Evolutionary conservation across 2,888 invertebrate species (phyloP).

Genomic region (Eristalinus sepulchralis): DNA sequence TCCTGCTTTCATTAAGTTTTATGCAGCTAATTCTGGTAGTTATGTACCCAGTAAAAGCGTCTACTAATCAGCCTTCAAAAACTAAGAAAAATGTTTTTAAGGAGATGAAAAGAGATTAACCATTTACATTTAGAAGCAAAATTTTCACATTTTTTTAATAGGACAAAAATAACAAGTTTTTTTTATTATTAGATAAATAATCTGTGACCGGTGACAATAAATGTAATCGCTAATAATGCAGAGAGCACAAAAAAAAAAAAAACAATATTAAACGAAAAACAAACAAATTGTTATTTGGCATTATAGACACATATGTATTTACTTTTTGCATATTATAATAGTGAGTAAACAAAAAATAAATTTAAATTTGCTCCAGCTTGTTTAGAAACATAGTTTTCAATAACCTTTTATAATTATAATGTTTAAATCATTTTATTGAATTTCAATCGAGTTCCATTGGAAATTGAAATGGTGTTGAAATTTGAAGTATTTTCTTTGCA

Average conservation of each 20-base stretch:
- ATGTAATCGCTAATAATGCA: not conserved
- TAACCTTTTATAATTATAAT: too few species aligned
- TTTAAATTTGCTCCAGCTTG: too few species aligned
- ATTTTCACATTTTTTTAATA: not conserved
- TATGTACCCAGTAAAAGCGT: slow-evolving; percentile 85
- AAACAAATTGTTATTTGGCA: too few species aligned
- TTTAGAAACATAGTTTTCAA: too few species aligned
- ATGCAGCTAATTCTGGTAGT: slow-evolving; percentile 86
- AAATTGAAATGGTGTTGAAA: too few species aligned
- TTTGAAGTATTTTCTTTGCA: too few species aligned
- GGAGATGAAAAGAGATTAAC: not conserved
- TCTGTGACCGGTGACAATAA: not conserved
- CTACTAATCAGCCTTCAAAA: slow-evolving; percentile 53
- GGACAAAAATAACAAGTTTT: not conserved
- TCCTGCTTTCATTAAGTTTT: slow-evolving; percentile 84
- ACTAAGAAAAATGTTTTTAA: not conserved
- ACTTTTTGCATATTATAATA: too few species aligned
- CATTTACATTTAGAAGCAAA: not conserved
- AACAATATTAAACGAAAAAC: not conserved
- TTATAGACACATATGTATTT: too few species aligned
- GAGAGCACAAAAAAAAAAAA: not conserved
- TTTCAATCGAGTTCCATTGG: too few species aligned
- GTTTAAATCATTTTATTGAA: too few species aligned
- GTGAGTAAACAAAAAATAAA: too few species aligned
- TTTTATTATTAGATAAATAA: not conserved